A percentile compares a stretch with the other conserved stretches of the same genome.
These are phyloP conservation scores for Chaunax sp. DNA, from an alignment of 2,797 vertebrate species.

Conservation along the genomic window DNA sequence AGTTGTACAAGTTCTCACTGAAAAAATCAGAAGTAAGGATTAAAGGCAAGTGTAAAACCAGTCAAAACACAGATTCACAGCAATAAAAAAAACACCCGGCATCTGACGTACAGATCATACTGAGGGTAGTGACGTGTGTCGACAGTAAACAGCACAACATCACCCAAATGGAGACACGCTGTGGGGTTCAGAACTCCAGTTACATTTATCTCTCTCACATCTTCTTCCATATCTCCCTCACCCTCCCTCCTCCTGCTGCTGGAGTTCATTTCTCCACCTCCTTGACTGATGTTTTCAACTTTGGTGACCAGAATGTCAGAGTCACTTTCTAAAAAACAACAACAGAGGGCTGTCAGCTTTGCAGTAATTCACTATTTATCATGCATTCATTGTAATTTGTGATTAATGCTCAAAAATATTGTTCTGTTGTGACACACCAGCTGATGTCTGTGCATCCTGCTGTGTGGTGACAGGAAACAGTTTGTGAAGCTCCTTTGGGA, in stretches of 20 bases:
- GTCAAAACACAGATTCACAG: background rate
- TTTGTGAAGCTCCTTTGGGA: conserved; percentile 74
- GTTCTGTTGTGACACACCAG: conserved; percentile 47
- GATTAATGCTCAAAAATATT: background rate
- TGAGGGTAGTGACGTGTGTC: conserved; percentile 85
- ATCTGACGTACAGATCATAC: conserved; percentile 89
- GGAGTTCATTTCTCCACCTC: conserved; percentile 22
- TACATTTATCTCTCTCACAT: conserved; percentile 23
- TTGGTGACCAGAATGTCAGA: background rate
- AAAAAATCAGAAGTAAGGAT: conserved; percentile 17
- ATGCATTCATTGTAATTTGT: background rate
- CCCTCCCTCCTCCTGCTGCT: conserved; percentile 32
- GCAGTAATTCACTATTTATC: background rate
- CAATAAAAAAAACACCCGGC: background rate
- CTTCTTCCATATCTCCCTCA: conserved; percentile 24
- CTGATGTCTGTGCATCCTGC: conserved; percentile 35
- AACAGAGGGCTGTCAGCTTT: background rate
- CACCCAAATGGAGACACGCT: conserved; percentile 80
- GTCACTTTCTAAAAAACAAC: conserved; percentile 36
- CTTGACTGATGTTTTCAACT: conserved; percentile 32
- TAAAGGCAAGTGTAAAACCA: background rate
- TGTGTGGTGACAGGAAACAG: conserved; percentile 64
- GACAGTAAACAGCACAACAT: conserved; percentile 85
- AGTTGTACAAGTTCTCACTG: conserved; percentile 92
- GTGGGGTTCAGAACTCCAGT: conserved; percentile 89